A percentile compares a stretch with the other conserved stretches of the same genome.
These are phyloP conservation scores for Megalopta genalis DNA, from an alignment of 1,140 invertebrate genomes.

Conservation along the genomic window DNA sequence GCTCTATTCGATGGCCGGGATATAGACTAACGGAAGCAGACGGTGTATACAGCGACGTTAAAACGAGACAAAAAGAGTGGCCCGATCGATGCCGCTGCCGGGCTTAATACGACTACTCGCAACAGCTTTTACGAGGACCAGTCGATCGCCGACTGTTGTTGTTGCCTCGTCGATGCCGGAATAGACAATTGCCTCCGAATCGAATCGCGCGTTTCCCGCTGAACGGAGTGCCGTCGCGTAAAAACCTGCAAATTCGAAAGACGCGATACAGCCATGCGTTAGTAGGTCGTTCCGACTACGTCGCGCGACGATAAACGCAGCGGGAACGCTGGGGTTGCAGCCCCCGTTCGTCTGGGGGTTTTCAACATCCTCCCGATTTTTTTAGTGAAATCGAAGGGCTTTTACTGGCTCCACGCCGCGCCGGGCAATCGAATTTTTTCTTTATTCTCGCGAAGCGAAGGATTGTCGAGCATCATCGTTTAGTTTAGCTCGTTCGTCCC, in stretches of 20 bases:
- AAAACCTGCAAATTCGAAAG: neutral
- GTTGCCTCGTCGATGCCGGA: neutral
- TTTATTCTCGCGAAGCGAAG: too few species aligned
- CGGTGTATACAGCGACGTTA: neutral
- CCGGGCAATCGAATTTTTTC: too few species aligned
- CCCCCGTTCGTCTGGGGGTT: too few species aligned
- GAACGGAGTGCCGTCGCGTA: neutral
- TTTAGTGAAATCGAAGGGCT: too few species aligned
- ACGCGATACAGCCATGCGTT: neutral
- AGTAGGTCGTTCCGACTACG: neutral
- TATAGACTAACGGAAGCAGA: constrained; percentile 1
- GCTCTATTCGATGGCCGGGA: constrained; percentile 24
- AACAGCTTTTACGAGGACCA: constrained; percentile 23
- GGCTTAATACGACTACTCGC: neutral
- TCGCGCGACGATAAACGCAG: too few species aligned
- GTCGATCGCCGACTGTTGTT: neutral
- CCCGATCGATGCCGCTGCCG: neutral
- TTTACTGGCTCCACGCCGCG: too few species aligned
- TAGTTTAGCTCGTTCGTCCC: too few species aligned
- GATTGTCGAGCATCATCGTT: too few species aligned
- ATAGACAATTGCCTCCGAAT: neutral
- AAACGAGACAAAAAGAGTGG: neutral
- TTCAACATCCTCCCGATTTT: too few species aligned
- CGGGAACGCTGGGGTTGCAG: too few species aligned
- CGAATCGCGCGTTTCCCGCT: too few species aligned